Base-by-base conservation (phyloP, 1,140 invertebrate species). In the Anoplolepis gracilipes region DNA sequence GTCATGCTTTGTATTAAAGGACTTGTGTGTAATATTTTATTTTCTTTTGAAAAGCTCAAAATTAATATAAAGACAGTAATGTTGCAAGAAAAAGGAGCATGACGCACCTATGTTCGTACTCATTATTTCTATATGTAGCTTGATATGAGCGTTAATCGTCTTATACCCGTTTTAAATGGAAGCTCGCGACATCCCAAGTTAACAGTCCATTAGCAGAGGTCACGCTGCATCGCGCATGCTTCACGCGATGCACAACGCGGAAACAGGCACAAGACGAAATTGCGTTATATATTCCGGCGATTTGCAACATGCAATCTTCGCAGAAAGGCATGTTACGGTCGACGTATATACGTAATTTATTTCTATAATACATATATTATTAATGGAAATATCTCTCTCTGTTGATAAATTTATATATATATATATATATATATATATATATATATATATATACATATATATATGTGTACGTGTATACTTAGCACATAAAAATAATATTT, bases 131-230 rank as follows among this genome's bases (percentile, higher is more conserved):
- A 72, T 61, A 61, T 46, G n/a, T 42, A 70, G n/a, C 55, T 59
- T 59, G 53, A 73, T 28, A 13, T 33, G 19, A 72, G 25, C 53
- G 49, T 46, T 85, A 84, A 88, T 88, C 77, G 81, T 30, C 86
- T 88, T 85, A 88, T 61, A 73, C 59, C 62, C 62, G 46, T 59
- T 78, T 72, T 76, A 62, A 79, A 79, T 88, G 73, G 67, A n/a
- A 85, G 53, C 73, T 36, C 57, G 57, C 86, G 81, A 88, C 78
- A 73, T 75, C 42, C 33, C 70, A 55, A 64, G 70, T 87, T 88
- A 87, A 87, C 85, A 81, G 78, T 76, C 64, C 59, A 85, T 87
- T 85, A 76, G 33, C 67, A 46, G 13, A 67, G 42, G 53, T 57
- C 81, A 76, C 70, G 70, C 70, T 64, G 81, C 57, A 65, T 77